Percentiles rank a stretch among this genome's conserved stretches.
These are phyloP conservation scores for Hemibagrus wyckioides DNA, from an alignment of 2,113 vertebrate species.

Conservation along the genomic window DNA sequence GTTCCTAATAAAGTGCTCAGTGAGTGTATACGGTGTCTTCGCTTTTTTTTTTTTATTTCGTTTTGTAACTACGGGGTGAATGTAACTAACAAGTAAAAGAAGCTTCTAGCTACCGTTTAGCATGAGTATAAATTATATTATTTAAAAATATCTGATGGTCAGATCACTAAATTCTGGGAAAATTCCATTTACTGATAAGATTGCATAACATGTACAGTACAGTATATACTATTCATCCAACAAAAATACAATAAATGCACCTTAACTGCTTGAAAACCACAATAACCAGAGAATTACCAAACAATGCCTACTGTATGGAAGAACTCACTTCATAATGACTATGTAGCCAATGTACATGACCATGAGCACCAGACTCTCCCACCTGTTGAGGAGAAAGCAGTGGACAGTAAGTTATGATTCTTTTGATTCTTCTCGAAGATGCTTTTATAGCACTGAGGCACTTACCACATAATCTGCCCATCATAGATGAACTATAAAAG, in stretches of 20 bases:
- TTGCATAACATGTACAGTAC: neutral
- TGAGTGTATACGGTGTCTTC: neutral
- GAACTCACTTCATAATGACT: constrained; percentile 88
- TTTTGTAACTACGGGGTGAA: neutral
- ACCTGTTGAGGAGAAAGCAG: constrained; percentile 74
- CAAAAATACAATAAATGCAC: neutral
- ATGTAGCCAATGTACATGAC: constrained; percentile 86
- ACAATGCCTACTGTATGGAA: neutral
- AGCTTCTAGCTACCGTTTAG: neutral
- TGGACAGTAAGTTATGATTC: neutral
- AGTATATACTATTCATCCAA: neutral
- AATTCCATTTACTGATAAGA: too few species aligned
- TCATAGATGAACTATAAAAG: constrained; percentile 85
- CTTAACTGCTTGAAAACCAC: neutral
- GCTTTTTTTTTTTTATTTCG: neutral
- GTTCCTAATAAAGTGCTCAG: too few species aligned
- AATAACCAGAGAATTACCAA: neutral
- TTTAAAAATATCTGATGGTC: neutral
- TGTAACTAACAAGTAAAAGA: neutral
- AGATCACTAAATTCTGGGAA: too few species aligned
- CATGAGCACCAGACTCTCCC: constrained; percentile 87
- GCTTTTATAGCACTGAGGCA: neutral
- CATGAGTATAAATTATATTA: neutral
- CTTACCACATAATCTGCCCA: constrained; percentile 88
- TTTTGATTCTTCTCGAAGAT: too few species aligned